phyloP scores from a whole-genome alignment of 2,888 invertebrate genomes.

The Lithophane ornitopus region DNA sequence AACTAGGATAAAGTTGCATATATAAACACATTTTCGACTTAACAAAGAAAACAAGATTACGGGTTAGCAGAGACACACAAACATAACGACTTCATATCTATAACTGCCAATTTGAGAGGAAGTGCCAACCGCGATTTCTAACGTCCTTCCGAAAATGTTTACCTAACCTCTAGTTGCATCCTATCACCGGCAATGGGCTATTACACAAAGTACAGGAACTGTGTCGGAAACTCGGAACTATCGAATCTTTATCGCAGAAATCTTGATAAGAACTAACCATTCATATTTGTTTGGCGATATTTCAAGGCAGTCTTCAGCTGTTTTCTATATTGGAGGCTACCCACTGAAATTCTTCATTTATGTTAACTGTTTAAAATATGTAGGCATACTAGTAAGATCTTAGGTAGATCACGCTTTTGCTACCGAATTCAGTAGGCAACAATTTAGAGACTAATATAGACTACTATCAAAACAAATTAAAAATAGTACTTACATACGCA shows the following conservation, averaged over 20 bases:
- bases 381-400: neutral
- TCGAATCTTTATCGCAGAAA: conserved; percentile 56
- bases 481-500: conserved; percentile 63
- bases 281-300: conserved; percentile 51
- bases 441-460: conserved; percentile 5
- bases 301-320: conserved; percentile 41
- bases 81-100: conserved; percentile 21
- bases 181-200: conserved; percentile 71
- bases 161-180: conserved; percentile 66
- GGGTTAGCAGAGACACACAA: conserved; percentile 26
- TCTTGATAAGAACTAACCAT: conserved; percentile 58
- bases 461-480: conserved; percentile 39
- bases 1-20: conserved; percentile 13
- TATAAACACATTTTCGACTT: conserved; percentile 5
- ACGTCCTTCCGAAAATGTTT: conserved; percentile 79
- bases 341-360: neutral
- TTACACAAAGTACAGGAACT: conserved; percentile 66
- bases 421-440: conserved; percentile 1
- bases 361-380: neutral
- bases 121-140: conserved; percentile 82
- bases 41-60: conserved; percentile 22
- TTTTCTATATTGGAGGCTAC: conserved; percentile 19
- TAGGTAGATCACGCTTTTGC: neutral
- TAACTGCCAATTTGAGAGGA: conserved; percentile 68
- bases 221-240: conserved; percentile 54